Evolutionary conservation across 2,113 vertebrate species (phyloP).

Genomic region (Spheniscus mendiculus): DNA sequence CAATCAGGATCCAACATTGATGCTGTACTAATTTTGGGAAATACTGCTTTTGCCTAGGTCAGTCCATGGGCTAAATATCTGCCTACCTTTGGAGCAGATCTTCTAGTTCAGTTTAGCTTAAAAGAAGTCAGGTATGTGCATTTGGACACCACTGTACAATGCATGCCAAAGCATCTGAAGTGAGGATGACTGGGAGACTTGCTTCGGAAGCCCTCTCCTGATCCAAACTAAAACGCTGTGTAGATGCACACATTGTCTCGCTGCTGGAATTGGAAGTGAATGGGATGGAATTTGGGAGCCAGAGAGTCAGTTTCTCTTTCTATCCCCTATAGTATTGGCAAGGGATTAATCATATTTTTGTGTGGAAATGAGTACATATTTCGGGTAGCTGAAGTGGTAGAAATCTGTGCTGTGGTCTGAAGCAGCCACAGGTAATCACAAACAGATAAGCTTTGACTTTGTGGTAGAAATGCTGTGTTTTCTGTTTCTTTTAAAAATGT

Average conservation of each 20-base stretch:
- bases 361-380: neutral
- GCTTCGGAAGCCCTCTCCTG: neutral
- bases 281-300: neutral
- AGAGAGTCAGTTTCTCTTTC: neutral
- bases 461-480: neutral
- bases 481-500: neutral
- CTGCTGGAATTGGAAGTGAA: neutral
- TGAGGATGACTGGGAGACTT: neutral
- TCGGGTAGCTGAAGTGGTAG: neutral
- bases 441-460: neutral
- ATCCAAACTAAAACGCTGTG: neutral
- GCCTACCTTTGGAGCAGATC: neutral
- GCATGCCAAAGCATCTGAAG: neutral
- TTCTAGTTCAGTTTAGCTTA: neutral
- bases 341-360: neutral
- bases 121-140: neutral
- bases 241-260: rapidly evolving
- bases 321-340: neutral
- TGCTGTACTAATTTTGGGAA: neutral
- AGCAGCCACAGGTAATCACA: neutral
- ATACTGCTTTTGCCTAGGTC: neutral
- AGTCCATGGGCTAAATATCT: neutral
- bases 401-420: neutral
- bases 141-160: neutral
- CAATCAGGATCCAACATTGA: neutral